Evolutionary conservation across 1,140 invertebrate genomes (phyloP).

Genomic region (Cataglyphis hispanica): DNA sequence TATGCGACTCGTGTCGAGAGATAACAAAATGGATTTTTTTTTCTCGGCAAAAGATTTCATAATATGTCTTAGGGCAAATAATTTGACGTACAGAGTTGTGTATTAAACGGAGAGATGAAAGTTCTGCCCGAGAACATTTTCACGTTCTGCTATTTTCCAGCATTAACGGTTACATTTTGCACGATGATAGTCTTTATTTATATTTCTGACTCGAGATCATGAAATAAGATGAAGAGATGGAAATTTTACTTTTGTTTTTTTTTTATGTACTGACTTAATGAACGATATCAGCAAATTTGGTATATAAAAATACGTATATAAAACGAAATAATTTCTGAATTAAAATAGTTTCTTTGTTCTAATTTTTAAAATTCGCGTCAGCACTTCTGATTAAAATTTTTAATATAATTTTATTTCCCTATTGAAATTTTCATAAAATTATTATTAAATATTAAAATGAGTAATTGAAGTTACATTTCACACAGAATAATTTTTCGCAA

Average conservation of each 20-base stretch:
- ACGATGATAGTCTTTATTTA: background rate
- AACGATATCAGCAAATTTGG: background rate
- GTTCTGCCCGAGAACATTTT: slow-evolving; percentile 46
- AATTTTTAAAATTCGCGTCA: background rate
- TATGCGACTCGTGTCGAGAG: slow-evolving; percentile 39
- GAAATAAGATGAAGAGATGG: background rate
- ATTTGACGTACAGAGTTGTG: slow-evolving; percentile 26
- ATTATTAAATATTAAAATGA: background rate
- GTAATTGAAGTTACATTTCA: background rate
- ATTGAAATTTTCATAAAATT: background rate
- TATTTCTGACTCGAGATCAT: background rate
- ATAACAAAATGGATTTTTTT: slow-evolving; percentile 54
- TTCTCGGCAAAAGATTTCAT: slow-evolving; percentile 55
- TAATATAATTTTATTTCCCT: background rate
- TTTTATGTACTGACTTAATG: background rate
- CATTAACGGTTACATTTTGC: slow-evolving; percentile 14
- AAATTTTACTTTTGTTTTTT: background rate
- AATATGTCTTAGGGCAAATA: slow-evolving; percentile 61
- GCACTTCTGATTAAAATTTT: background rate
- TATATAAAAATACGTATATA: background rate
- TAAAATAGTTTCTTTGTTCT: background rate
- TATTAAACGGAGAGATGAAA: slow-evolving; percentile 31
- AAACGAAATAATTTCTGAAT: background rate
- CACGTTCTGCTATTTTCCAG: slow-evolving; percentile 38
- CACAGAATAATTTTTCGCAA: background rate